Conservation (phyloP, 2,888 invertebrate genomes). For the Scaptomyza caliginosa region DNA sequence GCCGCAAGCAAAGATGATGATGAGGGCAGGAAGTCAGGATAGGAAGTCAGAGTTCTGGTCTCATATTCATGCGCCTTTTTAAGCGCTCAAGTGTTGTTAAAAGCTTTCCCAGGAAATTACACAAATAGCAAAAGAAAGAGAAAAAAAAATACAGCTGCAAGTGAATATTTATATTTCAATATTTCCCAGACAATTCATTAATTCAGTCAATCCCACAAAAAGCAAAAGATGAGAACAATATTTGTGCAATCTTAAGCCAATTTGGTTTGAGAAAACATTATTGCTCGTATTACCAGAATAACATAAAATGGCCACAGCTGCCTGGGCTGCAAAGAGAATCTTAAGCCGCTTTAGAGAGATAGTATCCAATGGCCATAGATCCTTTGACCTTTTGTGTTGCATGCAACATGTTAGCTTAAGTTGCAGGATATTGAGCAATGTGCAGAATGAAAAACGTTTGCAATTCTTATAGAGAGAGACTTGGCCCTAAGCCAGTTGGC, state of each 20-base stretch:
- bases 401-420: slow-evolving; percentile 54
- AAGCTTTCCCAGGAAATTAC: slow-evolving; percentile 77
- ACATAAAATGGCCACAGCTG: slow-evolving; percentile 31
- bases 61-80: slow-evolving; percentile 76
- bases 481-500: slow-evolving; percentile 8
- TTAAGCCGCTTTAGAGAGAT: slow-evolving; percentile 39
- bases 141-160: slow-evolving; percentile 71
- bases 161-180: slow-evolving; percentile 36
- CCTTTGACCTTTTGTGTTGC: slow-evolving; percentile 62
- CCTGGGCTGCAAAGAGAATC: slow-evolving; percentile 26
- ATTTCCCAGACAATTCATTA: slow-evolving; percentile 34
- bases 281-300: slow-evolving; percentile 50
- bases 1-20: slow-evolving; percentile 11
- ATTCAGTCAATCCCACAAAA: slow-evolving; percentile 13
- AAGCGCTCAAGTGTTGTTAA: slow-evolving; percentile 76
- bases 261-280: slow-evolving; percentile 50
- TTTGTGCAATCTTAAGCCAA: slow-evolving; percentile 46
- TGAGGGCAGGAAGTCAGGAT: slow-evolving; percentile 8
- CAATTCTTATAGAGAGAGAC: no score
- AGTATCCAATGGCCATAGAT: slow-evolving; percentile 50
- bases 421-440: slow-evolving; percentile 46
- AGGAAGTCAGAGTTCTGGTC: slow-evolving; percentile 31
- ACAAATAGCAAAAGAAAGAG: slow-evolving; percentile 32
- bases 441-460: slow-evolving; percentile 19
- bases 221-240: background rate